phyloP scores from a whole-genome alignment of 2,888 invertebrate species.

The Perizoma flavofasciatum region DNA sequence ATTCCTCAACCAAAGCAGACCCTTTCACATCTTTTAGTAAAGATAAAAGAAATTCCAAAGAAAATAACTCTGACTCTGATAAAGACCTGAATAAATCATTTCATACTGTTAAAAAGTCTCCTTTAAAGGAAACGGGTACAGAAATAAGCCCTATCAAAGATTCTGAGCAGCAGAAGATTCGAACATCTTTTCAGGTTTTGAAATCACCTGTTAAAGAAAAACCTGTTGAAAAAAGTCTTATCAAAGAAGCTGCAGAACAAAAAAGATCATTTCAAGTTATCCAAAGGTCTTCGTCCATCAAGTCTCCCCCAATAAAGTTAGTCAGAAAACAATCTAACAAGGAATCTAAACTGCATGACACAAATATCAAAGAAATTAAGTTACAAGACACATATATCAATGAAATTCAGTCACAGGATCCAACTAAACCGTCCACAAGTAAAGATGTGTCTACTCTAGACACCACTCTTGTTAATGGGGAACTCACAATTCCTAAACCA shows the following conservation, averaged over 20 bases:
- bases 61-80: slow-evolving; percentile 20
- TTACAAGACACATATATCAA: slow-evolving; percentile 11
- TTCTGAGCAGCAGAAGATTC: slow-evolving; percentile 14
- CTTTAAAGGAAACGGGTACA: slow-evolving; percentile 32
- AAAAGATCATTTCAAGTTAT: slow-evolving; percentile 9
- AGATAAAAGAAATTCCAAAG: slow-evolving; percentile 16
- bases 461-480: slow-evolving; percentile 5
- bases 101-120: slow-evolving; percentile 26
- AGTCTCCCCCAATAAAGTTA: slow-evolving; percentile 23
- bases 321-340: slow-evolving; percentile 20
- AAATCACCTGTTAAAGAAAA: slow-evolving; percentile 27
- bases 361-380: slow-evolving; percentile 15
- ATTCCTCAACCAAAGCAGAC: slow-evolving; percentile 44
- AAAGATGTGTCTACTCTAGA: slow-evolving; percentile 13
- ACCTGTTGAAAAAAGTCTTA: slow-evolving; percentile 6
- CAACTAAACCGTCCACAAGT: slow-evolving; percentile 14
- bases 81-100: slow-evolving; percentile 13
- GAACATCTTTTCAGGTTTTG: slow-evolving; percentile 3
- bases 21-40: slow-evolving; percentile 16
- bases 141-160: slow-evolving; percentile 25
- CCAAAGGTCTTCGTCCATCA: slow-evolving; percentile 17
- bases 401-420: slow-evolving; percentile 14
- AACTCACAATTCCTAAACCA: slow-evolving; percentile 12
- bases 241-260: slow-evolving; percentile 5
- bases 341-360: slow-evolving; percentile 15